Evolutionary conservation across 2,888 invertebrate species (phyloP).

Genomic region (Pammene aurita): DNA sequence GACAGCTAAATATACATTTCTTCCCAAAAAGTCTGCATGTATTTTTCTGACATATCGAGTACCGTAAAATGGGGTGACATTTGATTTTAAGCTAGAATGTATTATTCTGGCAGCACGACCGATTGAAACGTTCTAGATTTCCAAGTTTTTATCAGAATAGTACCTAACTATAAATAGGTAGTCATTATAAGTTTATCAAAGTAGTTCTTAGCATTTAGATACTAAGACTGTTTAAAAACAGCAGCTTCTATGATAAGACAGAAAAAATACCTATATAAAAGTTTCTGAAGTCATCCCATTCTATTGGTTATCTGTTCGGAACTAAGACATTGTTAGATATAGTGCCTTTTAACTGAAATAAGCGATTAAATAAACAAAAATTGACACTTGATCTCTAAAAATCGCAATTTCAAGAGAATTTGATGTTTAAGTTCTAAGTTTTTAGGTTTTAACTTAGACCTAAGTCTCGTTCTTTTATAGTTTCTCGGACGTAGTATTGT

Average conservation of each 20-base stretch:
- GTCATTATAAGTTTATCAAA: too few relatives aligned
- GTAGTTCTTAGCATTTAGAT: too few relatives aligned
- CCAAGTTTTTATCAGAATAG: too few relatives aligned
- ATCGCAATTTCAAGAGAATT: constrained; percentile 32
- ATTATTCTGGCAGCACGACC: too few relatives aligned
- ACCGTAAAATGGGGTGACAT: background rate
- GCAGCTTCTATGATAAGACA: too few relatives aligned
- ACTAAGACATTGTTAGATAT: background rate
- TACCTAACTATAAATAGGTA: too few relatives aligned
- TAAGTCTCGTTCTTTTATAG: constrained; percentile 50
- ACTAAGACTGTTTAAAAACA: too few relatives aligned
- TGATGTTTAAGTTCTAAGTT: constrained; percentile 40
- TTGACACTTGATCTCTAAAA: constrained; percentile 19
- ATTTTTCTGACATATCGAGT: background rate
- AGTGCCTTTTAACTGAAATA: constrained; percentile 2
- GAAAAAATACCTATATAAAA: too few relatives aligned
- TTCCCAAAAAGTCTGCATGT: background rate
- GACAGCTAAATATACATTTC: background rate
- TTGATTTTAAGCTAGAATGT: background rate
- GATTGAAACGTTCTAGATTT: too few relatives aligned
- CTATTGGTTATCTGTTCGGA: background rate
- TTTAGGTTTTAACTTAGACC: constrained; percentile 45
- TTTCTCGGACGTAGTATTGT: constrained; percentile 55
- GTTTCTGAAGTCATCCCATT: background rate
- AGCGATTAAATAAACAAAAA: background rate